These are phyloP conservation scores for Chlorocebus sabaeus DNA, from an alignment of 2,113 vertebrate genomes.

Conservation along the genomic window DNA sequence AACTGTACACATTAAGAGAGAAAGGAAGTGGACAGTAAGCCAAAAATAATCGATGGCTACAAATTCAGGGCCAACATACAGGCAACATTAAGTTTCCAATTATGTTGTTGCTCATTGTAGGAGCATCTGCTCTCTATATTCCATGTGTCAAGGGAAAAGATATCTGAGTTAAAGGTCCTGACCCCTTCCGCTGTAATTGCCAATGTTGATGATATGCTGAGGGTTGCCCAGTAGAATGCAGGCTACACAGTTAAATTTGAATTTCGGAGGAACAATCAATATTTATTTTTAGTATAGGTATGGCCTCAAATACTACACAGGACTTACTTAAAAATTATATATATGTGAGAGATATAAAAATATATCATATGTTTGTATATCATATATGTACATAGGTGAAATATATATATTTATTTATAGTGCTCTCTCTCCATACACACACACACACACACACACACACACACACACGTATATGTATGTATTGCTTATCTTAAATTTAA, in stretches of 20 bases:
- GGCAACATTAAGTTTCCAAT: neutral
- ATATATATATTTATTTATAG: no score
- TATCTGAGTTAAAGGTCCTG: neutral
- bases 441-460: no score
- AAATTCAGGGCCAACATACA: neutral
- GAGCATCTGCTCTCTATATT: neutral
- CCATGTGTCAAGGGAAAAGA: neutral
- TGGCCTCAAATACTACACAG: neutral
- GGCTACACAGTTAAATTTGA: neutral
- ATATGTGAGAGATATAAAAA: no score
- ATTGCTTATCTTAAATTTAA: neutral
- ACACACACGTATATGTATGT: no score
- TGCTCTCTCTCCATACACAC: fast-evolving
- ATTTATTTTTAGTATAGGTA: neutral
- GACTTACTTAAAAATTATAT: neutral
- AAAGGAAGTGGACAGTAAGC: neutral
- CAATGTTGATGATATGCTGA: neutral
- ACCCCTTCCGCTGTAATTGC: neutral
- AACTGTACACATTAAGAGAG: neutral
- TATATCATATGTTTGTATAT: no score
- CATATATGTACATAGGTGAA: no score
- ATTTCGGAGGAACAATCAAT: neutral
- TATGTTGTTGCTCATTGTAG: neutral
- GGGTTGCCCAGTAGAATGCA: neutral
- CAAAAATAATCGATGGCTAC: neutral